Evolutionary conservation across 1,140 invertebrate genomes (phyloP), one percentile per base, ranked within the genome.

Genomic region (Leguminivora glycinivorella): DNA sequence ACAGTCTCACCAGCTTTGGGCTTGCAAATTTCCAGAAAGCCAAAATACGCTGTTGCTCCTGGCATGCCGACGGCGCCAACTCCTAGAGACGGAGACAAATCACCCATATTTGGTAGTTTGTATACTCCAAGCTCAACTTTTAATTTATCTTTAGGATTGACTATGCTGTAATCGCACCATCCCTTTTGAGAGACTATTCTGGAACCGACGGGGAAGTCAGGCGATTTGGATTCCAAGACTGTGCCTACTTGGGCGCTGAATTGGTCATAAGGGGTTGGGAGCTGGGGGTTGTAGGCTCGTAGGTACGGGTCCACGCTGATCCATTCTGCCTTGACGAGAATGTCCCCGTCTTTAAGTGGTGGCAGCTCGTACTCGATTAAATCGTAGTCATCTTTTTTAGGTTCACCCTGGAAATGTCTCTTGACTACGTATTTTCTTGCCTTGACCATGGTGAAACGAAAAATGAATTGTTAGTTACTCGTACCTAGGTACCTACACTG

Each of bases 11-110:
- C 95, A 14, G 82, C 34, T 85, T 95, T 93, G 5, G 95, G 95
- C 17, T 94, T 75, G 70, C 94, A 95, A 29, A 95, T 81, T 69
- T 95, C 93, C 38, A 94, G 70, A 14, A 95, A 90, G 0, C 95
- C 95, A 85, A 95, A 95, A 78, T 95, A 95, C 0, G 95, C 95
- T 0, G 95, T 95, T 66, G 93, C 93, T 1, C 79, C 79, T n/a
- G 77, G 77, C 79, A 81, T 81, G 5, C 79, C 79, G 0, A 79
- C 67, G 14, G 58, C 68, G 17, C 79, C 77, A 7, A 79, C 26
- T 5, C 47, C 75, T 9, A 75, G 66, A 24, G 77, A 77, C 17
- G 19, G 22, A 7, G 71, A 43, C 17, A 43, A 43, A 10, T 43
- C 40, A 43, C 40, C 40, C 47, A 79, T 70, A 19, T 79, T 68